A percentile compares a stretch with the other conserved stretches of the same genome.
Conservation (phyloP, 2,888 invertebrate genomes). For the Philhelius pedissequus region DNA sequence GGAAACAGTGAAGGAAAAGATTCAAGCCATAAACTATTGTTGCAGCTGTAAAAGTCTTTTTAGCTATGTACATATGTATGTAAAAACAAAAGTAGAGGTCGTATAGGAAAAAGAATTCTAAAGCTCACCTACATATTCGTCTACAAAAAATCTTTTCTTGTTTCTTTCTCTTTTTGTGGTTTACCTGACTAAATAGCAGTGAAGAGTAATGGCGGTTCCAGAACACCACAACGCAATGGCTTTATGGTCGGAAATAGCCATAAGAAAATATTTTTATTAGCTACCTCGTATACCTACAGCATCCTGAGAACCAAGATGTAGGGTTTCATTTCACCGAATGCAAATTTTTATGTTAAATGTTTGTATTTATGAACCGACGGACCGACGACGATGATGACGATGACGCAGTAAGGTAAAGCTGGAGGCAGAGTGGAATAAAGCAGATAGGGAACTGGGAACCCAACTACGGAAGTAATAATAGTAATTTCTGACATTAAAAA, state of each 20-base stretch:
- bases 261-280: slow-evolving; percentile 59
- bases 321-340: slow-evolving; percentile 18
- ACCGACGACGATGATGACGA: too few species aligned
- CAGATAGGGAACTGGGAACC: neutral
- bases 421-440: neutral
- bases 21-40: slow-evolving; percentile 30
- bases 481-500: slow-evolving; percentile 47
- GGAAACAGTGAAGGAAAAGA: slow-evolving; percentile 9
- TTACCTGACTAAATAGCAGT: slow-evolving; percentile 18
- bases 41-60: slow-evolving; percentile 34
- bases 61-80: too few species aligned
- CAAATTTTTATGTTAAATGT: slow-evolving; percentile 17
- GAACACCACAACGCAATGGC: slow-evolving; percentile 4
- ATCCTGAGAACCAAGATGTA: slow-evolving; percentile 16
- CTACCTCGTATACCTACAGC: too few species aligned
- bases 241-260: slow-evolving; percentile 24
- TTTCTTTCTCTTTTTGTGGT: neutral
- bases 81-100: neutral
- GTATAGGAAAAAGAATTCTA: neutral
- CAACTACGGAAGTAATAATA: slow-evolving; percentile 37
- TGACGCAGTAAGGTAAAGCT: neutral
- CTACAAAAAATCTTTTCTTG: slow-evolving; percentile 2
- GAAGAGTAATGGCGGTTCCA: slow-evolving; percentile 9
- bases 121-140: neutral
- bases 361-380: slow-evolving; percentile 8